Conservation (phyloP, 2,113 vertebrate species). For the Megaleporinus macrocephalus region DNA sequence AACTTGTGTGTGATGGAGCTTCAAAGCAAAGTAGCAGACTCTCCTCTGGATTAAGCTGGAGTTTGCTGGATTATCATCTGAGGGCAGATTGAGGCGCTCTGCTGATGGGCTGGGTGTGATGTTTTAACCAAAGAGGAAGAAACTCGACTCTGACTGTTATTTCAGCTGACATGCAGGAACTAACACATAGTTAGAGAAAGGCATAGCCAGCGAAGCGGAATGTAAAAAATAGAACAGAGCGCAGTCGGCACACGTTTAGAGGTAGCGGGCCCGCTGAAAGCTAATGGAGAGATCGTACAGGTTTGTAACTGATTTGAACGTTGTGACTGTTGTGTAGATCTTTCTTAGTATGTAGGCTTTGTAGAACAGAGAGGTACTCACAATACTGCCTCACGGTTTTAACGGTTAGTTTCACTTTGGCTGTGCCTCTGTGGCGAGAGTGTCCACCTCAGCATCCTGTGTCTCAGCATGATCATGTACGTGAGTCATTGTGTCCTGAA, state of each 20-base stretch:
- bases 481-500: neutral
- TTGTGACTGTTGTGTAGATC: neutral
- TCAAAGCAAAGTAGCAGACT: neutral
- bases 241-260: neutral
- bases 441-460: slow-evolving; percentile 22
- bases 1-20: neutral
- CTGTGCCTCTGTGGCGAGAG: neutral
- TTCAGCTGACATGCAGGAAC: slow-evolving; percentile 46
- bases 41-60: slow-evolving; percentile 37
- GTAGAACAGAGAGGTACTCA: neutral
- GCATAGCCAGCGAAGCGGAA: neutral
- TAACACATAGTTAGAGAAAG: slow-evolving; percentile 22
- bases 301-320: neutral
- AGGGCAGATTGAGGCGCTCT: slow-evolving; percentile 53
- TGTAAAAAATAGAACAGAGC: neutral
- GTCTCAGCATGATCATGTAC: neutral
- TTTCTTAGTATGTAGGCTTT: neutral
- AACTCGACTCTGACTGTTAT: slow-evolving; percentile 12
- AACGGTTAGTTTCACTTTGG: slow-evolving; percentile 30
- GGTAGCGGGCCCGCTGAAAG: neutral
- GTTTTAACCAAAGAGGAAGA: slow-evolving; percentile 43
- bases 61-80: slow-evolving; percentile 14
- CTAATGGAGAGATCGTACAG: slow-evolving; percentile 7
- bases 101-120: slow-evolving; percentile 60
- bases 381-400: neutral